These are phyloP conservation scores for Parnassius orleans DNA, from an alignment of 2,888 invertebrate species.

Conservation along the genomic window DNA sequence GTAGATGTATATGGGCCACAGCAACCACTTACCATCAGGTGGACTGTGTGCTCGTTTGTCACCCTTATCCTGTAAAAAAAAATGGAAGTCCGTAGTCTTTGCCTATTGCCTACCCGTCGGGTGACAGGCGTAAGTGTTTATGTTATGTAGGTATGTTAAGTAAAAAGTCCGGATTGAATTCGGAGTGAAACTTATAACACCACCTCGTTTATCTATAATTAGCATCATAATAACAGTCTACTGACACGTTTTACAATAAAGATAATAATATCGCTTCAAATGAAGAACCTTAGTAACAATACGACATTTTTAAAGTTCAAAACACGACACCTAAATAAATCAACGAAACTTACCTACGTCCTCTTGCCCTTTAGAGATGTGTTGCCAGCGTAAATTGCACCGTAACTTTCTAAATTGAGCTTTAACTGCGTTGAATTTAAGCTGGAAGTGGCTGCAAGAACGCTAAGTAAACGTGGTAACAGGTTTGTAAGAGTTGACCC, in stretches of 20 bases:
- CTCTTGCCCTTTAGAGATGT: constrained; percentile 38
- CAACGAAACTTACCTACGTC: constrained; percentile 35
- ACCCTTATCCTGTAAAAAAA: no score
- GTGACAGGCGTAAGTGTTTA: no score
- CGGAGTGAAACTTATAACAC: no score
- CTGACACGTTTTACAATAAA: background rate
- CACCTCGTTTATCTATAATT: background rate
- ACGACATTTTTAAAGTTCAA: constrained; percentile 28
- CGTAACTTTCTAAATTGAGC: constrained; percentile 1
- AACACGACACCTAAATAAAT: constrained; percentile 36
- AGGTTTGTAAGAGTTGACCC: constrained; percentile 25
- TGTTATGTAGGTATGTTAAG: no score
- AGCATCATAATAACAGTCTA: background rate
- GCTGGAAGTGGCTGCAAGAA: constrained; percentile 5
- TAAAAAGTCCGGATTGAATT: no score
- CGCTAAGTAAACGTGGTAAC: constrained; percentile 13
- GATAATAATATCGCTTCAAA: constrained; percentile 5
- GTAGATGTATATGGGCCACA: no score
- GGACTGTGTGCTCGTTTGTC: no score
- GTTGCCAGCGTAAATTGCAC: constrained; percentile 5
- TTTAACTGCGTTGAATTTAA: background rate
- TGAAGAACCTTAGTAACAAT: constrained; percentile 3
- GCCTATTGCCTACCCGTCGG: no score
- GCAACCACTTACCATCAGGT: no score
- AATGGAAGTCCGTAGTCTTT: no score